Percentiles rank a stretch among this genome's conserved stretches.
Evolutionary conservation across 2,888 invertebrate genomes (phyloP).

Genomic region (Ctenicera cuprea): DNA sequence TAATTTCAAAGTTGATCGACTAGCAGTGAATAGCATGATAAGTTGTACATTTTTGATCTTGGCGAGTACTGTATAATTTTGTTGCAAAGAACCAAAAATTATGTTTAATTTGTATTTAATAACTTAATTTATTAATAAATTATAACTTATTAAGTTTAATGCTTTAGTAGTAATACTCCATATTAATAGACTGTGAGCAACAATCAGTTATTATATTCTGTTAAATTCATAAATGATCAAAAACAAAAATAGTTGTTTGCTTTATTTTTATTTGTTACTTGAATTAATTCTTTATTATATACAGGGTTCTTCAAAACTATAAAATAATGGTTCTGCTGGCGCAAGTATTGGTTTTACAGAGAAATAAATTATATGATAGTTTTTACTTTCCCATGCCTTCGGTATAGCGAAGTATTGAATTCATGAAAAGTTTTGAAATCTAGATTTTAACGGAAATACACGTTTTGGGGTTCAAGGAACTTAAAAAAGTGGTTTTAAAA

Average conservation of each 20-base stretch:
- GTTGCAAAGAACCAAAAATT: slow-evolving; percentile 62
- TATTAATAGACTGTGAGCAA: slow-evolving; percentile 25
- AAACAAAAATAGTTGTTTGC: not conserved
- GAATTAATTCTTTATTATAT: no score
- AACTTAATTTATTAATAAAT: slow-evolving; percentile 55
- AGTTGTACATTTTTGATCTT: slow-evolving; percentile 20
- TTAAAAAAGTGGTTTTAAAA: no score
- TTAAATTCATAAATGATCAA: slow-evolving; percentile 6
- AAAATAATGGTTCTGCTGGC: no score
- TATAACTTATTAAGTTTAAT: slow-evolving; percentile 41
- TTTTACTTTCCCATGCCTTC: no score
- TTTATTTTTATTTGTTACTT: no score
- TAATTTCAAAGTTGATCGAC: not conserved
- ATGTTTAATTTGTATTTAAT: slow-evolving; percentile 63
- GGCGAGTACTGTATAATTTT: slow-evolving; percentile 37
- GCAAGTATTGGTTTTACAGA: no score
- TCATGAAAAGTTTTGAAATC: no score
- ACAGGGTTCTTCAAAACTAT: no score
- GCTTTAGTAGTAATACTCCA: slow-evolving; percentile 3
- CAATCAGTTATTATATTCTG: slow-evolving; percentile 1
- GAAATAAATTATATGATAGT: no score
- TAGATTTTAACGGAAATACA: no score
- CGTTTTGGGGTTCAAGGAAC: no score
- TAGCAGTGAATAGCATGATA: not conserved
- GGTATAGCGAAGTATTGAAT: no score